Base-by-base conservation (phyloP, 2,797 vertebrate genomes). In the Ctenopoma multispine region DNA sequence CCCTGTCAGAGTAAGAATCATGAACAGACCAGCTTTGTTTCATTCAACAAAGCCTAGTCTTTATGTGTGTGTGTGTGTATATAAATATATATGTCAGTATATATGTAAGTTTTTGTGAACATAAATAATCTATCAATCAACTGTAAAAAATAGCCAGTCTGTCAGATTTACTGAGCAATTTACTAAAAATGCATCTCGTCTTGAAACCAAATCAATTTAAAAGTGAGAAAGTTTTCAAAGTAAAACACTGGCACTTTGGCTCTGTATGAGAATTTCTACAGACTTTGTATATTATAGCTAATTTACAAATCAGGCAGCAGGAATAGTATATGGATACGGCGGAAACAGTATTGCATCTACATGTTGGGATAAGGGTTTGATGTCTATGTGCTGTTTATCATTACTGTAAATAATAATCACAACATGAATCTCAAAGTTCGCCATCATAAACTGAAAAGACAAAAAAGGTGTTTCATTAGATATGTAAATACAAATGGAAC, bases 1-100 rank as follows among this genome's bases (percentile, higher is more conserved):
- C 14, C 36, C 15, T 53, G 66, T 73, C 70, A 72, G 73, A 75
- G 51, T 51, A 46, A 55, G 47, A 54, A 54, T 67, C 61, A 79
- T 65, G 24, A 68, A 49, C 50, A 58, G 53, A 63, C 50, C 38
- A 46, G 46, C 53, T 68, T 50, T 38, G n/a, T 58, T 46, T 61
- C 58, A 74, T 55, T 67, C n/a, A 60, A 21, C 43, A 69, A 59
- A 53, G 53, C 59, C 51, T 38, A 41, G 66, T 58, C 58, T 55
- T 29, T n/a, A n/a, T n/a, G n/a, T n/a, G n/a, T n/a, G n/a, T n/a
- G n/a, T n/a, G n/a, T n/a, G n/a, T n/a, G n/a, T n/a, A n/a, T n/a
- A n/a, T n/a, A n/a, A n/a, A n/a, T n/a, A n/a, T n/a, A n/a, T n/a
- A n/a, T n/a, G n/a, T n/a, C n/a, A n/a, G n/a, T n/a, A n/a, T n/a